Evolutionary conservation across 2,888 invertebrate genomes (phyloP), one percentile per base, ranked within the genome.

Genomic region (Xylocampa areola): DNA sequence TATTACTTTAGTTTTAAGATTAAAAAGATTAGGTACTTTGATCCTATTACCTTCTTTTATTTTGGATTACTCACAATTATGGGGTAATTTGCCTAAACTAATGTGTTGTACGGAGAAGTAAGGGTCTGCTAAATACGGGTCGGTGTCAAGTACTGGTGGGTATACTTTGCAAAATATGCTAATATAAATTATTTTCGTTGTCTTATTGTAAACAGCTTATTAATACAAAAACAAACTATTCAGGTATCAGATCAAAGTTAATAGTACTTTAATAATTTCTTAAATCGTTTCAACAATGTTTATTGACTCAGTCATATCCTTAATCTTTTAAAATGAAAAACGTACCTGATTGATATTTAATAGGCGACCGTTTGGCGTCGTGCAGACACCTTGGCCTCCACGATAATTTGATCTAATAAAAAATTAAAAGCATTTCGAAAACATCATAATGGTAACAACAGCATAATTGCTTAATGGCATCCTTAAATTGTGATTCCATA

Each of bases 401-500:
- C 78, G 82, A 87, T 89, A 90, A 91, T 91, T 88, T 87, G 85
- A 76, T 83, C 87, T 88, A 89, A 91, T 93, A 93, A 93, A 94
- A 93, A 93, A 91, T 92, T 92, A 91, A 94, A 93, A 91, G 90
- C 91, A 88, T 91, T 92, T 91, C 82, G 76, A 91, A 90, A 92
- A 91, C 87, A 89, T 90, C 80, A 86, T 91, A 88, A 88, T 90
- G 87, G 82, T 89, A 91, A 91, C 89, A 91, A 89, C 89, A 74
- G 82, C 82, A 90, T 93, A 93, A 94, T 94, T 92, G 89, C 90
- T 89, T 94, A 93, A 94, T 92, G 92, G 88, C 83, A 80, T 83
- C 79, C 68, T 86, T 84, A 87, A 90, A 91, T 91, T 91, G 85
- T 89, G 90, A 91, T 87, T 90, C 81, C 80, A 84, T 88, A 90